Evolutionary conservation across 2,113 vertebrate genomes (phyloP), one percentile per base, ranked within the genome.

Genomic region (Phalacrocorax brasilianus): DNA sequence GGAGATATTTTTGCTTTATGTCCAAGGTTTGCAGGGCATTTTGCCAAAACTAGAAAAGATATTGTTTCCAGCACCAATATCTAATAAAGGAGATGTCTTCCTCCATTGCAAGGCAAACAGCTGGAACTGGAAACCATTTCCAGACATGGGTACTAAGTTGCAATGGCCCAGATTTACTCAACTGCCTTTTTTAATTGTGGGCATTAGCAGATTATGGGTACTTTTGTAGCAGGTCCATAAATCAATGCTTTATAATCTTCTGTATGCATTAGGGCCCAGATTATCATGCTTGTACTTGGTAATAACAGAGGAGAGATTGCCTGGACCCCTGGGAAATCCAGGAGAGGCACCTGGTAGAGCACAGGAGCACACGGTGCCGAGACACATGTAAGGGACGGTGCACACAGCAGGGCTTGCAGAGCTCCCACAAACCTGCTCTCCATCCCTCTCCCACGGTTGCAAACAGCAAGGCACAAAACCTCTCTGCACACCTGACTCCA

Each of bases 241-340:
- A 91, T 68, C 89, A 40, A 40, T 15, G 52, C 58, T 86, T 59
- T 83, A 55, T 95, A 97, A 97, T 96, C 96, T 93, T 49, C 89
- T 81, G 56, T 44, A 13, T 2, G 67, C 71, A 83, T 89, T 75
- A 89, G 71, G 78, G 40, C 67, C 80, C 79, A 88, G 96, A 95
- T 95, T 89, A 96, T 81, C 14, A 3, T 76, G 80, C 81, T 91
- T 94, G 95, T 96, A 78, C 84, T 22, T 83, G 66, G 32, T 84
- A 95, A 96, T 91, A 75, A 96, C 83, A 77, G 45, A 33, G 66
- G 6, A 24, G 49, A 73, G 92, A 94, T 97, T 96, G 50, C 70
- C 80, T 44, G 50, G 45, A 38, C 91, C 66, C 84, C 50, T 40
- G 89, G 92, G 95, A 92, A 92, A 91, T 92, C 12, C 63, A 67